Base-by-base conservation (phyloP, 2,888 invertebrate genomes). In the Protonemura montana region DNA sequence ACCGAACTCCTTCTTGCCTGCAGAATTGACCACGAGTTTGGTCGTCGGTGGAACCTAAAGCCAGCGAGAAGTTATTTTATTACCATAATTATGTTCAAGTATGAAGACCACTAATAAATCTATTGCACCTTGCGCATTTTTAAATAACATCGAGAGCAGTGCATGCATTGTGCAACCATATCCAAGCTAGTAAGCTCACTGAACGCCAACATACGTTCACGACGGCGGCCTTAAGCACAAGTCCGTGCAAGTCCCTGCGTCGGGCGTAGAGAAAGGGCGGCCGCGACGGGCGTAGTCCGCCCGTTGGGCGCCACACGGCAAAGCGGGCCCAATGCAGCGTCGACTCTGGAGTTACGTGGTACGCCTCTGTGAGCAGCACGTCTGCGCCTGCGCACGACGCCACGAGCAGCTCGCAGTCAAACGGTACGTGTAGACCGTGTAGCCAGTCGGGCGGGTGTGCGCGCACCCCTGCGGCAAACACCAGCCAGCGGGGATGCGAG, bases 381-480 rank as follows among this genome's bases (percentile, higher is more conserved):
- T 59, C 59, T 10, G 16, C 59, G 25, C 28, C 76, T 27, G 28
- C n/a, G 29, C 76, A 28, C 27, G 78, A 28, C 41, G 85, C 86
- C 42, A 59, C 85, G 26, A 86, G 85, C 35, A 85, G 85, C 59
- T 85, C 59, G 81, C 86, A 86, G 85, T 86, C 80, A 76, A 86
- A 85, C n/a, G 86, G 86, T n/a, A 86, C 76, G 82, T 85, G 29
- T 21, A 86, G 25, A 59, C 42, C 76, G 7, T 27, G 21, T 21
- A 85, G 82, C 80, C 42, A 35, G 16, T 41, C 76, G 41, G 78
- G 80, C n/a, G 81, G 29, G 7, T 35, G 29, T 16, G 42, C 25
- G n/a, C 82, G 59, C 59, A 21, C 6, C 59, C 16, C 3, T 21
- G 59, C 13, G 76, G 25, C 30, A 82, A 86, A 85, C 42, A 85